These are phyloP conservation scores for Poecile atricapillus DNA, from an alignment of 2,113 vertebrate genomes.

Conservation along the genomic window DNA sequence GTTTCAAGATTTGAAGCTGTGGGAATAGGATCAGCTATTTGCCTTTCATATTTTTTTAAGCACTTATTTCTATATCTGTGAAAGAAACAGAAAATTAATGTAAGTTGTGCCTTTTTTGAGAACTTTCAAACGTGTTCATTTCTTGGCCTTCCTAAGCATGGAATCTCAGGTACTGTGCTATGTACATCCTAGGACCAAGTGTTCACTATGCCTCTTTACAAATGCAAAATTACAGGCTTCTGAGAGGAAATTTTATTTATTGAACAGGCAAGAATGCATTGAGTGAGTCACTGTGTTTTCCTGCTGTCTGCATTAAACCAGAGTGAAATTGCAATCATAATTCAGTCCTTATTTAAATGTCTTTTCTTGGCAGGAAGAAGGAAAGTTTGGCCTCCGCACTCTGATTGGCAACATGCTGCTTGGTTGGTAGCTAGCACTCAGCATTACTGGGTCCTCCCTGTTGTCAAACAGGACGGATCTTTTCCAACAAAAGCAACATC, in stretches of 20 bases:
- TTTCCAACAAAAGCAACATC: slow-evolving; percentile 62
- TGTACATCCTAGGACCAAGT: not conserved
- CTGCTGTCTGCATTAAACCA: slow-evolving; percentile 43
- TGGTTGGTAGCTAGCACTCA: slow-evolving; percentile 30
- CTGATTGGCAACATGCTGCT: slow-evolving; percentile 11
- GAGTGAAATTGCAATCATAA: slow-evolving; percentile 45
- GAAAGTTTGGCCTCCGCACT: not conserved
- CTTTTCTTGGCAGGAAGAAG: slow-evolving; percentile 45
- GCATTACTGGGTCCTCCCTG: slow-evolving; percentile 13
- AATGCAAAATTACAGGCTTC: not conserved
- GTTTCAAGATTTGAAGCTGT: not conserved
- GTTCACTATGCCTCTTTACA: not conserved
- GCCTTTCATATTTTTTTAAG: not conserved
- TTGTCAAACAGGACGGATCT: slow-evolving; percentile 32
- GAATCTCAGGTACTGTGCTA: not conserved
- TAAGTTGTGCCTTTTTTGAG: not conserved
- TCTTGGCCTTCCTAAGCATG: not conserved
- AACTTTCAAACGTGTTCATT: not conserved
- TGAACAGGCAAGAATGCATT: not conserved
- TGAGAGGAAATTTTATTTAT: not conserved
- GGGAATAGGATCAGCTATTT: not conserved
- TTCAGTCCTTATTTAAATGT: slow-evolving; percentile 14
- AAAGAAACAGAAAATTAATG: not conserved
- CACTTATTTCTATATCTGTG: not conserved
- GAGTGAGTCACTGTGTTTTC: slow-evolving; percentile 47